Conservation (phyloP, 2,888 invertebrate genomes). For the Pseudoips prasinana region DNA sequence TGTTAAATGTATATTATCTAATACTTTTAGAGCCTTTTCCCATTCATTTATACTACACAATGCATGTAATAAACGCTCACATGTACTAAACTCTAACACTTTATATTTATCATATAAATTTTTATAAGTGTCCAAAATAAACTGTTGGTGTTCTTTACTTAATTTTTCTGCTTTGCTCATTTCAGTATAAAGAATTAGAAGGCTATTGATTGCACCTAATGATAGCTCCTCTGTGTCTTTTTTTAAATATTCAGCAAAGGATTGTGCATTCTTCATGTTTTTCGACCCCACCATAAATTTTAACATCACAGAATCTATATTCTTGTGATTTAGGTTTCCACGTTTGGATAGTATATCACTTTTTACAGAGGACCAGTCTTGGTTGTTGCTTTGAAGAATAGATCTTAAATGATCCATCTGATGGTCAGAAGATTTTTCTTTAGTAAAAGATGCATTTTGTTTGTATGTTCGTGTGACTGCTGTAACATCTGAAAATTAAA, state of each 20-base stretch:
- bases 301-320: constrained; percentile 83
- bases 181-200: constrained; percentile 79
- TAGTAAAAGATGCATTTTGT: constrained; percentile 12
- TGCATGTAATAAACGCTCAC: constrained; percentile 83
- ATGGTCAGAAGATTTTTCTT: constrained; percentile 20
- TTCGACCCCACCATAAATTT: constrained; percentile 68
- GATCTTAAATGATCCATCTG: constrained; percentile 58
- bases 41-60: constrained; percentile 85
- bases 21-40: constrained; percentile 82
- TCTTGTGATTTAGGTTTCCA: constrained; percentile 66
- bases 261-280: constrained; percentile 75
- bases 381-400: constrained; percentile 32
- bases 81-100: constrained; percentile 82
- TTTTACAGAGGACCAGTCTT: constrained; percentile 69
- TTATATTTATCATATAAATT: constrained; percentile 76
- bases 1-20: constrained; percentile 81
- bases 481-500: constrained; percentile 35
- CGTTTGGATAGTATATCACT: constrained; percentile 55
- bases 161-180: constrained; percentile 48
- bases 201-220: constrained; percentile 80
- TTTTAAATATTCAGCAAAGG: constrained; percentile 82
- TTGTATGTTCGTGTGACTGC: constrained; percentile 20
- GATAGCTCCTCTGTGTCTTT: constrained; percentile 71
- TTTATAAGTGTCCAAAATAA: constrained; percentile 78
- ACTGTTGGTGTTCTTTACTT: constrained; percentile 67